Percentiles rank a stretch among this genome's conserved stretches.
phyloP scores from a whole-genome alignment of 2,113 vertebrate species.

The Etia nguti region DNA sequence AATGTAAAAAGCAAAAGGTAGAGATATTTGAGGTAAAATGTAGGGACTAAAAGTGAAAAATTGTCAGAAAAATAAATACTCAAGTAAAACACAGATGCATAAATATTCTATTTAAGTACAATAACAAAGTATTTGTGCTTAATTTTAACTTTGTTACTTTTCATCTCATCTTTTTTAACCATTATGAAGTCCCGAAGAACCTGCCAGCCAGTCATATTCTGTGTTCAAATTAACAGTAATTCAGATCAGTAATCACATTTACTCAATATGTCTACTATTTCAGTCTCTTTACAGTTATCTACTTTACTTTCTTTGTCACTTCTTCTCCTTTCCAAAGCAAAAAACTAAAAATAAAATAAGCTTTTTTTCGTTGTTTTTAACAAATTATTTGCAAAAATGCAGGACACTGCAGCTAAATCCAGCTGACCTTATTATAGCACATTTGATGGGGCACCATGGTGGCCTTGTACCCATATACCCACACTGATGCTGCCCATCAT shows the following conservation, averaged over 20 bases:
- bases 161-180: not conserved
- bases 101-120: not conserved
- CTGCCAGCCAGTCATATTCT: accelerated
- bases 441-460: conserved; percentile 5
- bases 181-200: not conserved
- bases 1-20: not conserved
- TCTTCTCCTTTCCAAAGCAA: not conserved
- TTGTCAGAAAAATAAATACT: not conserved
- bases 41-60: accelerated
- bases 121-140: not conserved
- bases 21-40: not conserved
- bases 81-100: not conserved
- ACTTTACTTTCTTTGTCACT: not conserved
- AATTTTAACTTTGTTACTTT: not conserved
- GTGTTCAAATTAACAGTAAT: not conserved
- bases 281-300: not conserved
- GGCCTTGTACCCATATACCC: conserved; percentile 57
- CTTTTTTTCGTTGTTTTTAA: accelerated
- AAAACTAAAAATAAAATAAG: not conserved
- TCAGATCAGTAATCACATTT: not conserved
- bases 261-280: not conserved
- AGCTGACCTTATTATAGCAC: conserved; percentile 23
- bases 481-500: conserved; percentile 60
- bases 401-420: not conserved
- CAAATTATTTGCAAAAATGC: not conserved